Base-by-base conservation (phyloP, 1,140 invertebrate genomes). In the Thereuonema tuberculata region DNA sequence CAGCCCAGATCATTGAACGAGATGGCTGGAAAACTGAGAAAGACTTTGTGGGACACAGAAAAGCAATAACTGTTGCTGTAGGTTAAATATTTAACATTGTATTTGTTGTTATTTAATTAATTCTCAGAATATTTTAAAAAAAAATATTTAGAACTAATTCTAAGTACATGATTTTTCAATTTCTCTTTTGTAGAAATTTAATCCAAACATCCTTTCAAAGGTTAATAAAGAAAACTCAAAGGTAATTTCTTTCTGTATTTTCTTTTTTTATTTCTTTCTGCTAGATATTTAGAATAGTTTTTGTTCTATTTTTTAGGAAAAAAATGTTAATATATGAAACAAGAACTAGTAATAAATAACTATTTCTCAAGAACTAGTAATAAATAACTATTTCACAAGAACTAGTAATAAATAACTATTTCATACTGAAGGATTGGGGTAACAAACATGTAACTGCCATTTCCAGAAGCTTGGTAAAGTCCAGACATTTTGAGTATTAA, bases 21-120 rank as follows among this genome's bases (percentile, higher is more conserved):
- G 87, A 92, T 70, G 87, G 86, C 20, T 96, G 92, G 92, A 83
- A 82, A 29, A 84, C 86, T 59, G 88, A 92, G 63, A 92, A 92
- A 72, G 95, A 99, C 75, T 96, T 97, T 77, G 95, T 98, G 24
- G 95, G 95, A 0, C 95, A 98, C 71, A 78, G 92, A 59, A 97
- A 97, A 80, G 93, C 93, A 53, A 86, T 98, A 24, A 95, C 92
- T 48, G 94, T 91, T 75, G 91, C 94, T 60, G 87, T 91, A 75
- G 75, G 37, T 27, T 43, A 17, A 47, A 37, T 58, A 23, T 58
- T n/a, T n/a, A n/a, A n/a, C n/a, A n/a, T 25, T 56, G 60, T 63
- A 14, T 59, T 61, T 61, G 0, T 60, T 50, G 52, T 53, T 63
- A 28, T 63, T 27, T 58, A 50, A 58, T 56, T 59, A 63, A n/a